Evolutionary conservation across 2,113 vertebrate genomes (phyloP), one percentile per base, ranked within the genome.

Genomic region (Dinomys branickii): DNA sequence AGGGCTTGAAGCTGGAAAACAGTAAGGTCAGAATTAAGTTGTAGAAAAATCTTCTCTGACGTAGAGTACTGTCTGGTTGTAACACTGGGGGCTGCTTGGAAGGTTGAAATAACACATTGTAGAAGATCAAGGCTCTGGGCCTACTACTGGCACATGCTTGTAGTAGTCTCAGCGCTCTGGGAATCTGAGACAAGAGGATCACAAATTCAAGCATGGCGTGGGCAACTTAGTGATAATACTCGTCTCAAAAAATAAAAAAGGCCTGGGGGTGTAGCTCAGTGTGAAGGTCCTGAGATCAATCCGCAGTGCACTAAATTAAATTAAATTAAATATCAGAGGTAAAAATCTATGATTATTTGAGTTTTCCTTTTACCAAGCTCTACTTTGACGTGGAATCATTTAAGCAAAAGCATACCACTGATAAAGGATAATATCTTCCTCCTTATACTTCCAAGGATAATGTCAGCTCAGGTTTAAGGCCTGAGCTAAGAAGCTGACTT

Each of bases 41-140:
- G 24, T 50, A 59, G 85, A 85, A 90, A 95, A 92, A 50, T 58
- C 19, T 95, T 47, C 54, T 83, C 47, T 87, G 47, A 78, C 22
- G 50, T 13, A 35, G 17, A 90, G 6, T 78, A 73, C 33, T 75
- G 50, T 30, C 11, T 84, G 17, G 50, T 81, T 93, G 5, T 90
- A 90, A 93, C 22, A 58, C 91, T 17, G 82, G 17, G 4, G 35
- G 6, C 78, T 88, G 24, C 47, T 89, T 88, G 63, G 47, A 77
- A 94, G 88, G 83, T 78, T 91, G 73, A 94, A 96, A 89, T 87
- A 67, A 4, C 56, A 50, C 56, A 82, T 93, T 88, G 82, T 94
- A 80, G 96, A 94, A 95, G n/a, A 1, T 92, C 22, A 90, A 80
- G 77, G 47, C 52, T 28, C 77, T 80, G 47, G 77, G 30, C 30